Conservation (phyloP, 1,140 invertebrate genomes). For the Pteromalus puparum region DNA sequence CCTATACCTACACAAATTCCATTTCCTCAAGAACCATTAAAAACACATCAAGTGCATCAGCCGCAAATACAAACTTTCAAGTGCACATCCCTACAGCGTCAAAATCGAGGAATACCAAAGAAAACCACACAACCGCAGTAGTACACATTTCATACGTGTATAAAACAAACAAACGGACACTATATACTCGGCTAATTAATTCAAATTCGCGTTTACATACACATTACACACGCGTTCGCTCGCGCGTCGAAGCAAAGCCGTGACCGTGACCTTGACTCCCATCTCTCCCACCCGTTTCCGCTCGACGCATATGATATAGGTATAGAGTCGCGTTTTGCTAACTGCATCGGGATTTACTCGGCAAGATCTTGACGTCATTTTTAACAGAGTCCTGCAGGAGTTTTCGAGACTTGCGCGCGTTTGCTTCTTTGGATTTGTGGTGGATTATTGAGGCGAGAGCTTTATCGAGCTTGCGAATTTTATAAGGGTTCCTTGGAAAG, state of each 20-base stretch:
- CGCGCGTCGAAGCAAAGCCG: not conserved
- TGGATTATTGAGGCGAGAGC: too few species aligned
- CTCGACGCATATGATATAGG: not conserved
- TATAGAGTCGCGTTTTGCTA: too few species aligned
- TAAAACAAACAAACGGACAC: not conserved
- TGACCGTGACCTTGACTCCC: constrained; percentile 2
- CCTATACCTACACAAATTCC: not conserved
- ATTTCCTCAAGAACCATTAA: not conserved
- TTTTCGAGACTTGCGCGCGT: too few species aligned
- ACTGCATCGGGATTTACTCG: too few species aligned
- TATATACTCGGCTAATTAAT: not conserved
- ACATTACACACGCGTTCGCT: not conserved
- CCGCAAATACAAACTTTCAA: not conserved
- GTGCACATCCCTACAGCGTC: too few species aligned
- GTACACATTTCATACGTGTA: not conserved
- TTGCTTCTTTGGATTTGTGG: too few species aligned
- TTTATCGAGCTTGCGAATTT: too few species aligned
- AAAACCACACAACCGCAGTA: not conserved
- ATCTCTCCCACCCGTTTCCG: not conserved
- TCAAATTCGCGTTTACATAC: not conserved
- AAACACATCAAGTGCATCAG: not conserved
- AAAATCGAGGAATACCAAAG: not conserved
- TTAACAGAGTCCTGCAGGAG: too few species aligned
- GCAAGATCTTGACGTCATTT: too few species aligned
- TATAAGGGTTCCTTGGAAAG: too few species aligned